Conservation (phyloP, 2,888 invertebrate genomes). For the Drosophila incognita region DNA sequence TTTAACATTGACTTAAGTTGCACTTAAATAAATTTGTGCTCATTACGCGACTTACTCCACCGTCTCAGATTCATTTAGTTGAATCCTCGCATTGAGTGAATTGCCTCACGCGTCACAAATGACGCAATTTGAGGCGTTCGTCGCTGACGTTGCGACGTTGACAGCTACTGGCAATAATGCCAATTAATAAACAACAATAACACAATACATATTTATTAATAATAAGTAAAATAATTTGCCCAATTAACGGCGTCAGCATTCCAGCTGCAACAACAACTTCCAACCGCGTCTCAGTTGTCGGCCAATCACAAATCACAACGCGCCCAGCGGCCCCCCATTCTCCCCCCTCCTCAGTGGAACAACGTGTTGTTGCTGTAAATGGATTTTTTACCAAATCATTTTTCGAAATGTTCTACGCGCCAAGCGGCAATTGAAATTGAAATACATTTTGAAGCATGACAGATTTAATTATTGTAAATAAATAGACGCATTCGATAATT, state of each 20-base stretch:
- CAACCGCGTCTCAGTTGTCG: slow-evolving; percentile 21
- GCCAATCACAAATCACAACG: slow-evolving; percentile 55
- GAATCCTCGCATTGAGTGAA: slow-evolving; percentile 12
- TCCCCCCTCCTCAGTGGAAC: background rate
- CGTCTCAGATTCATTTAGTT: slow-evolving; percentile 2
- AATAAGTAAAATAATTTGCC: slow-evolving; percentile 78
- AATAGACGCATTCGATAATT: slow-evolving; percentile 58
- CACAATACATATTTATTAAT: slow-evolving; percentile 78
- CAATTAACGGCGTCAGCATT: slow-evolving; percentile 76
- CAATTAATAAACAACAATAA: slow-evolving; percentile 73
- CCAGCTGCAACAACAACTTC: slow-evolving; percentile 47
- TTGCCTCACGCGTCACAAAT: slow-evolving; percentile 66
- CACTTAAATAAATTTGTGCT: slow-evolving; percentile 23
- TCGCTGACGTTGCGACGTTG: slow-evolving; percentile 14
- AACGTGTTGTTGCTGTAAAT: slow-evolving; percentile 23
- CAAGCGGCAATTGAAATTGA: slow-evolving; percentile 46
- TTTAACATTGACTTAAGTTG: background rate
- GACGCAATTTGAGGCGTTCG: slow-evolving; percentile 61
- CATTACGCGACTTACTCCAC: slow-evolving; percentile 16
- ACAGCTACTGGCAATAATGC: slow-evolving; percentile 63
- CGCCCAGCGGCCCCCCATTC: slow-evolving; percentile 27
- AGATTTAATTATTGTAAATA: slow-evolving; percentile 75
- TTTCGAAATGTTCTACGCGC: slow-evolving; percentile 30
- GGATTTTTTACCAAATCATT: slow-evolving; percentile 31
- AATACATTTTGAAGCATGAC: slow-evolving; percentile 62